phyloP scores from a whole-genome alignment of 2,797 vertebrate species.

The Gadopsis marmoratus region DNA sequence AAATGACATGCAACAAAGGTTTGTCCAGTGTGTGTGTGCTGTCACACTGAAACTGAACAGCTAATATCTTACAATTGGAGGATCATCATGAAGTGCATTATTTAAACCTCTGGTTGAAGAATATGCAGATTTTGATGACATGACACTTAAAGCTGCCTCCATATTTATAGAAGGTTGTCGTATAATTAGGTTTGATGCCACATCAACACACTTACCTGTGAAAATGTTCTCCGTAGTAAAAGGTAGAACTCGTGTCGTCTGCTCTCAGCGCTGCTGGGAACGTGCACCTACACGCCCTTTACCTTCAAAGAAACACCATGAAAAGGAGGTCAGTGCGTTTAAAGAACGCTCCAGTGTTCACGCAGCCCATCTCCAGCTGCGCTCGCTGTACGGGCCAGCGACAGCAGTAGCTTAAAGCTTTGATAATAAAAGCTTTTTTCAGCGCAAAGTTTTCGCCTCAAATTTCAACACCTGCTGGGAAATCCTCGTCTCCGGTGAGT shows the following conservation, averaged over 20 bases:
- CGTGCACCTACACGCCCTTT: neutral
- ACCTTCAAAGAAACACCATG: conserved; percentile 10
- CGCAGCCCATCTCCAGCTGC: neutral
- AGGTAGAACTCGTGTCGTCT: neutral
- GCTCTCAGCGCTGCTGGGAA: neutral
- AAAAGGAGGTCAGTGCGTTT: conserved; percentile 10
- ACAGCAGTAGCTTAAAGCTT: conserved; percentile 23
- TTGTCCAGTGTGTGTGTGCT: too few relatives aligned
- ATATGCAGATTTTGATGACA: neutral
- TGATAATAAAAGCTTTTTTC: conserved; percentile 35
- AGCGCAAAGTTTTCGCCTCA: conserved; percentile 16
- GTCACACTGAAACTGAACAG: neutral
- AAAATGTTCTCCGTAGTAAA: neutral
- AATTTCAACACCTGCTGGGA: conserved; percentile 36
- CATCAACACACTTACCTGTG: neutral
- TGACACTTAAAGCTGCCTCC: neutral
- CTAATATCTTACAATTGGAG: neutral
- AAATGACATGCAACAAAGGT: too few relatives aligned
- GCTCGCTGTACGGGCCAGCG: neutral
- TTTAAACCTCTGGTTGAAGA: neutral
- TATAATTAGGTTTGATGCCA: neutral
- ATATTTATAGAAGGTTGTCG: neutral
- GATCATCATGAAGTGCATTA: neutral
- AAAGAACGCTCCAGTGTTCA: conserved; percentile 8
- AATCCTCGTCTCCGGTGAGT: conserved; percentile 8